phyloP scores from a whole-genome alignment of 2,797 vertebrate genomes.

The Furcifer pardalis region DNA sequence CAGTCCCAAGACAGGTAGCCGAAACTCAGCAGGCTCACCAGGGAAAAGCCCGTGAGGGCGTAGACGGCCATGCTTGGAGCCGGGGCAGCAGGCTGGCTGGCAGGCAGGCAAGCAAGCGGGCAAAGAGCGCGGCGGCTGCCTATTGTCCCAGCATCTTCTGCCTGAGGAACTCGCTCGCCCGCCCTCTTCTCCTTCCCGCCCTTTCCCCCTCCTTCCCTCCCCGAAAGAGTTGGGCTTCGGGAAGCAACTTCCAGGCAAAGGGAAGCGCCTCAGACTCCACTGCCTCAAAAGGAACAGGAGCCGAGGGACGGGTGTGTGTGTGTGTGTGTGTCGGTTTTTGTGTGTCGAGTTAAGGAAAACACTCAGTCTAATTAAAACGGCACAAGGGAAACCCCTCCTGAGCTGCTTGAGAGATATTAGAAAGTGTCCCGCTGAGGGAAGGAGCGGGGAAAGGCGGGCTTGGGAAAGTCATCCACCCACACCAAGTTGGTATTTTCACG shows the following conservation, averaged over 20 bases:
- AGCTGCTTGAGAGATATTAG: constrained; percentile 25
- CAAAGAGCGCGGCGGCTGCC: not conserved
- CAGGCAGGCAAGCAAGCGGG: accelerated
- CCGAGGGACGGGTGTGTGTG: not conserved
- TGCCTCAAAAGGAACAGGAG: not conserved
- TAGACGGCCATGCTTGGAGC: constrained; percentile 81
- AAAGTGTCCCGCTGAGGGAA: not conserved
- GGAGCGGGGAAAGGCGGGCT: too few species aligned
- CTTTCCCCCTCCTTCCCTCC: not conserved
- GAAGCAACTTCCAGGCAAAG: constrained; percentile 51
- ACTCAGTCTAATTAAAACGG: constrained; percentile 47
- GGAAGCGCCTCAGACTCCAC: constrained; percentile 33
- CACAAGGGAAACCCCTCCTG: constrained; percentile 36
- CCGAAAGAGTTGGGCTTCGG: not conserved
- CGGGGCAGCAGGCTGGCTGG: too few species aligned
- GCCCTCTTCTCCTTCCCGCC: not conserved
- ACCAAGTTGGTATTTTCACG: not conserved
- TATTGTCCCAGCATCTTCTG: constrained; percentile 44
- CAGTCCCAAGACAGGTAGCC: constrained; percentile 95
- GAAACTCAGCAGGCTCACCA: constrained; percentile 93
- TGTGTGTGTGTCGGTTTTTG: not conserved
- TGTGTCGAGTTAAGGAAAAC: constrained; percentile 50
- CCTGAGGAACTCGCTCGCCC: not conserved
- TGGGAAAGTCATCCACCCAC: not conserved
- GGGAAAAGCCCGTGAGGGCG: constrained; percentile 89